Evolutionary conservation across 1,140 invertebrate genomes (phyloP).

Genomic region (Drosophila nikananu): DNA sequence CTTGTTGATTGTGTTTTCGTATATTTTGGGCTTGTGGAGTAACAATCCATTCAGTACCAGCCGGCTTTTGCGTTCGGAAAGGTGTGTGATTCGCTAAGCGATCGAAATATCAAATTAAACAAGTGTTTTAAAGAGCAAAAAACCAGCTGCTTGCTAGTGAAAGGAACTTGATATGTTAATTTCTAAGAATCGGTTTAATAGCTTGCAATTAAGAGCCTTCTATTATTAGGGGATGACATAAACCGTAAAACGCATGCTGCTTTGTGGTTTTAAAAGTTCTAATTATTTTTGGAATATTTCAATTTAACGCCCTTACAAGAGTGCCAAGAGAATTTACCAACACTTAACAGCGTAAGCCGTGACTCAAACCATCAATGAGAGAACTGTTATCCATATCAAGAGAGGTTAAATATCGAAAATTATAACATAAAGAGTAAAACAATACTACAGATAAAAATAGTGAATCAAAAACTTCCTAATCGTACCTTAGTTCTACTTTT

Average conservation of each 20-base stretch:
- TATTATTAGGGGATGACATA: neutral
- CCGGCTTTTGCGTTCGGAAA: constrained; percentile 57
- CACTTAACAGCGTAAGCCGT: neutral
- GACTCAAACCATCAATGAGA: neutral
- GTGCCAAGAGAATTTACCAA: neutral
- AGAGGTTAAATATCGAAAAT: no score
- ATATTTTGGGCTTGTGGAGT: constrained; percentile 21
- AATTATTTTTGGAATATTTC: neutral
- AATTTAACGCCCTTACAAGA: neutral
- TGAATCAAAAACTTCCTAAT: no score
- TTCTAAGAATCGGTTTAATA: constrained; percentile 1
- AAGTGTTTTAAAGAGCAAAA: constrained; percentile 25
- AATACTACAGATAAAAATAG: no score
- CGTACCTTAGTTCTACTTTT: no score
- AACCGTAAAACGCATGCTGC: neutral
- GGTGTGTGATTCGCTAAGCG: constrained; percentile 41
- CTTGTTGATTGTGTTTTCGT: constrained; percentile 20
- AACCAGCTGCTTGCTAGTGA: constrained; percentile 10
- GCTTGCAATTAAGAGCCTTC: neutral
- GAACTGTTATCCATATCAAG: no score
- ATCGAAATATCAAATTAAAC: constrained; percentile 11
- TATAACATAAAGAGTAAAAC: neutral
- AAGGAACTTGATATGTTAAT: constrained; percentile 27
- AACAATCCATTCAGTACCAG: constrained; percentile 45
- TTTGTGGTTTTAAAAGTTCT: neutral